phyloP scores from a whole-genome alignment of 2,797 vertebrate species.

The Denticeps clupeoides region DNA sequence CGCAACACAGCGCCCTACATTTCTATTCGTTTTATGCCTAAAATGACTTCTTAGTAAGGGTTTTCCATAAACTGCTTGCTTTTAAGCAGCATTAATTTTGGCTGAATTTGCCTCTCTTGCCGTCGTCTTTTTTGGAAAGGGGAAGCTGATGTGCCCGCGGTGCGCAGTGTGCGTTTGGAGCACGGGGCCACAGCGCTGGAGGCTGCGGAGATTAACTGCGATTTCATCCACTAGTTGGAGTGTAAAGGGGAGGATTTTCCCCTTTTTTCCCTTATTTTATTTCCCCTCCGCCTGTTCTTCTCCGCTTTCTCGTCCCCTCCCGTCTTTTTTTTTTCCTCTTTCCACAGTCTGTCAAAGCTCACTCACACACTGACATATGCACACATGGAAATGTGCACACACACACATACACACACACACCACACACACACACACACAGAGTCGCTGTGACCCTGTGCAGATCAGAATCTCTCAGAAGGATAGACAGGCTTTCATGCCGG shows the following conservation, averaged over 20 bases:
- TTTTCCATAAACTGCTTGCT: slow-evolving; percentile 24
- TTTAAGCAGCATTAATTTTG: slow-evolving; percentile 31
- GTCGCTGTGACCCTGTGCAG: too few relatives aligned
- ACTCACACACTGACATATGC: too few relatives aligned
- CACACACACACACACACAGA: too few relatives aligned
- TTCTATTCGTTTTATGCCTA: slow-evolving; percentile 36
- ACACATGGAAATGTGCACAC: too few relatives aligned
- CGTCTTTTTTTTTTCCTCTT: slow-evolving; percentile 8
- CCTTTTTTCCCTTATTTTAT: neutral
- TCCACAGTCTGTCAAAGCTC: neutral
- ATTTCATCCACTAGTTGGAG: slow-evolving; percentile 1
- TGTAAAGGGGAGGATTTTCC: neutral
- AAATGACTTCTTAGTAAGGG: slow-evolving; percentile 20
- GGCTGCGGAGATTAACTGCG: slow-evolving; percentile 8
- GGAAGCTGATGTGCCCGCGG: slow-evolving; percentile 2
- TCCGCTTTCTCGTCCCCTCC: neutral
- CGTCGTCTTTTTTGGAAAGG: neutral
- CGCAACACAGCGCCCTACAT: slow-evolving; percentile 20
- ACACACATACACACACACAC: too few relatives aligned
- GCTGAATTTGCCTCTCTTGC: slow-evolving; percentile 9
- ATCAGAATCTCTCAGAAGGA: too few relatives aligned
- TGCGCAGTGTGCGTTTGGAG: slow-evolving; percentile 4
- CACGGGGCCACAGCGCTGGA: neutral
- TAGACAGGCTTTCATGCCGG: slow-evolving; percentile 11
- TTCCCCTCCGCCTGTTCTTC: neutral